These are phyloP conservation scores for Furcula furcula DNA, from an alignment of 2,888 invertebrate genomes.

Conservation along the genomic window DNA sequence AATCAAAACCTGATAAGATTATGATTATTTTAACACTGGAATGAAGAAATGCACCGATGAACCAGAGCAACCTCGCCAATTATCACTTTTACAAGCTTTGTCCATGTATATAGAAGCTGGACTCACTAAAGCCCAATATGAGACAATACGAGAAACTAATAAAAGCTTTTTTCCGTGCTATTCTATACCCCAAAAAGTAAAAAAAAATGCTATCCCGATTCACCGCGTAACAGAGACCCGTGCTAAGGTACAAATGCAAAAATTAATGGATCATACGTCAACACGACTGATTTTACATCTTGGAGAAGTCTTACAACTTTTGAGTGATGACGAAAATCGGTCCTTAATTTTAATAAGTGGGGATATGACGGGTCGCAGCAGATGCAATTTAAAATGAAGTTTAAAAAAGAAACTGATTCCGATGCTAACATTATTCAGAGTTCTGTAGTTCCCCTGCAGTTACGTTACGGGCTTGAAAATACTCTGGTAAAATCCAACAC, in stretches of 20 bases:
- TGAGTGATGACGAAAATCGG: too few relatives aligned
- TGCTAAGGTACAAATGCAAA: neutral
- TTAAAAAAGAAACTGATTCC: neutral
- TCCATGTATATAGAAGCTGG: constrained; percentile 13
- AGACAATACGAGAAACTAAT: constrained; percentile 7
- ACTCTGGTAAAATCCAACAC: constrained; percentile 33
- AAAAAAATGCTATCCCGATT: constrained; percentile 11
- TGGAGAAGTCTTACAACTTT: too few relatives aligned
- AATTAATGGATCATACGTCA: neutral
- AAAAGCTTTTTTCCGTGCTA: constrained; percentile 6
- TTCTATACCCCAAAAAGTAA: constrained; percentile 4
- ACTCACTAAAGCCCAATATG: constrained; percentile 8
- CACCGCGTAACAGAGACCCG: neutral
- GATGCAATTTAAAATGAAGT: neutral
- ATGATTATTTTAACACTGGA: too few relatives aligned
- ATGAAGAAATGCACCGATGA: neutral
- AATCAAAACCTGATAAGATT: too few relatives aligned
- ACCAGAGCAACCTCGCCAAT: neutral
- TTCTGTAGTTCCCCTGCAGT: constrained; percentile 12
- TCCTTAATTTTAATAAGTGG: too few relatives aligned
- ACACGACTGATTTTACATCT: neutral
- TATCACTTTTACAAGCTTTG: constrained; percentile 4
- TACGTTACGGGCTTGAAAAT: constrained; percentile 10
- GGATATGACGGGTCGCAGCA: too few relatives aligned
- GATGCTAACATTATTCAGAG: constrained; percentile 5